Evolutionary conservation across 2,113 vertebrate genomes (phyloP).

Genomic region (Amblyopsis rosae): DNA sequence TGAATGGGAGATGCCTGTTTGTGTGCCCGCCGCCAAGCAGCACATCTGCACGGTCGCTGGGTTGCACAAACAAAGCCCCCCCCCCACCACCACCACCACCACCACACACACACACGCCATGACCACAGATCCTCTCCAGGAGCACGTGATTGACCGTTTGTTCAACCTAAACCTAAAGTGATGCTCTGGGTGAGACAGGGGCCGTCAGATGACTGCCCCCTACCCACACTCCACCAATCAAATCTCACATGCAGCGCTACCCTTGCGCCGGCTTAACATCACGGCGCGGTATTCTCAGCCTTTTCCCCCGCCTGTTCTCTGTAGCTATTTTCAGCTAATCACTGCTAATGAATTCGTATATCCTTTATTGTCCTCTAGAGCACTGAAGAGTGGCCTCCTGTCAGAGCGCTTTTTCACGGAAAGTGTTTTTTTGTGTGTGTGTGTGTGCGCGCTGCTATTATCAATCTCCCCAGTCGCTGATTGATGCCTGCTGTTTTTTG

Average conservation of each 20-base stretch:
- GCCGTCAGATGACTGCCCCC: constrained; percentile 32
- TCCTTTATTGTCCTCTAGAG: constrained; percentile 70
- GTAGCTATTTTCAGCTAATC: constrained; percentile 65
- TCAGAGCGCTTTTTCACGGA: constrained; percentile 2
- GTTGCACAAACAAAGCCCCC: constrained; percentile 51
- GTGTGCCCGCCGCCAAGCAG: constrained; percentile 66
- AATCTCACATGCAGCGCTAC: constrained; percentile 1
- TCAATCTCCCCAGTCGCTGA: constrained; percentile 57
- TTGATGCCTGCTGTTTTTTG: constrained; percentile 54
- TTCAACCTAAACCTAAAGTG: background rate
- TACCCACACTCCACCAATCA: background rate
- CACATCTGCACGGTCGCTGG: constrained; percentile 69
- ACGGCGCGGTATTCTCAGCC: constrained; percentile 25
- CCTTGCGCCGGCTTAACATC: constrained; percentile 21
- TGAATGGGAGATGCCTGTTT: constrained; percentile 75
- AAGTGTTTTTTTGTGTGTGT: constrained; percentile 8
- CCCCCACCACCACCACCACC: too few species aligned
- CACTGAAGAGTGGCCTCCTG: constrained; percentile 49
- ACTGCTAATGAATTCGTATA: constrained; percentile 72
- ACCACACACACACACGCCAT: constrained; percentile 9
- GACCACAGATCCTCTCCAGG: constrained; percentile 25
- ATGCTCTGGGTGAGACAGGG: constrained; percentile 32
- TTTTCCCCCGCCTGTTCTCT: constrained; percentile 34
- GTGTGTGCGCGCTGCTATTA: constrained; percentile 32
- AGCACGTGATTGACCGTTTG: constrained; percentile 43